Percentiles rank a stretch among this genome's conserved stretches.
These are phyloP conservation scores for Zaprionus obscuricornis DNA, from an alignment of 2,888 invertebrate species.

Conservation along the genomic window DNA sequence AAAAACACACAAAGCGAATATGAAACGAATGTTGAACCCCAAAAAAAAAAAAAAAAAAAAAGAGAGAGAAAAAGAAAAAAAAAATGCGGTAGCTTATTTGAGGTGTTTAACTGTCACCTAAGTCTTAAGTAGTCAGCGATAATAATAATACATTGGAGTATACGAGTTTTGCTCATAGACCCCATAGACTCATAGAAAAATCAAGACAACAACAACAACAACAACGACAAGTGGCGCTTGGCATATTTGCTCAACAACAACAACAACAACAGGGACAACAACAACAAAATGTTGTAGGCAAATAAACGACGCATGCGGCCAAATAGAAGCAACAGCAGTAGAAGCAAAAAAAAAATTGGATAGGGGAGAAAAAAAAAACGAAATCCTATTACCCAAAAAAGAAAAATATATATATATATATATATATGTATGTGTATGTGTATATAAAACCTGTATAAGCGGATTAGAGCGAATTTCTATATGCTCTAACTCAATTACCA, in stretches of 20 bases:
- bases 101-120: slow-evolving; percentile 80
- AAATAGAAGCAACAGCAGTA: no score
- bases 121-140: slow-evolving; percentile 67
- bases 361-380: slow-evolving; percentile 18
- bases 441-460: no score
- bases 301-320: slow-evolving; percentile 52
- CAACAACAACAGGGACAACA: slow-evolving; percentile 13
- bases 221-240: slow-evolving; percentile 58
- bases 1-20: no score
- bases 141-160: no score
- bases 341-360: slow-evolving; percentile 5
- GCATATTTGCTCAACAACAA: slow-evolving; percentile 44
- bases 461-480: not conserved
- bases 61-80: slow-evolving; percentile 1
- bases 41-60: not conserved
- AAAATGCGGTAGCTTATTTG: slow-evolving; percentile 75
- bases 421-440: no score
- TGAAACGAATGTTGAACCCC: slow-evolving; percentile 15
- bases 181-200: not conserved
- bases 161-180: no score
- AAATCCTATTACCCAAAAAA: slow-evolving; percentile 44
- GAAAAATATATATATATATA: slow-evolving; percentile 8
- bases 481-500: no score
- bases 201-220: slow-evolving; percentile 9
- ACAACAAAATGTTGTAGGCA: slow-evolving; percentile 48